Base-by-base conservation (phyloP, 2,888 invertebrate genomes). In the Cordylochernes scorpioides region DNA sequence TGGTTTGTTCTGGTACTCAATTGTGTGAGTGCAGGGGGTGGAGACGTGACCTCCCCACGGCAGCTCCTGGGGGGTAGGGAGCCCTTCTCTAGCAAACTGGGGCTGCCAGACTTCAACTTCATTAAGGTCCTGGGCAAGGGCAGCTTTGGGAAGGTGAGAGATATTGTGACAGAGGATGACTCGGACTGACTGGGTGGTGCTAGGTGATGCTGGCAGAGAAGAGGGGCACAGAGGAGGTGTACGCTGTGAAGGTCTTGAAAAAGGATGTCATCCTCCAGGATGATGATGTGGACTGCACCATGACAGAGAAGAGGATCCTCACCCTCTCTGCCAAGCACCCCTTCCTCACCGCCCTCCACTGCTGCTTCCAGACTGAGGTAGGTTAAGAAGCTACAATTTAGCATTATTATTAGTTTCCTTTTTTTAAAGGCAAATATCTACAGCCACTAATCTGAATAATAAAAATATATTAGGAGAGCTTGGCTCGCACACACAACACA, bases 91-190 rank as follows among this genome's bases (percentile, higher is more conserved):
- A 31, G 30, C 17, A 33, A 25, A 15, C 22, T 38, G 15, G 63
- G 68, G 37, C 61, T 82, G 40, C 66, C 70, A 31, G 86, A 94
- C 60, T 97, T 94, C 58, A 68, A 69, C 52, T 94, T 97, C 58
- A 80, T 94, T 51, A 97, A 97, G 63, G 94, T 97, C 44, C 64
- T 97, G 38, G 94, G 94, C 39, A 97, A 97, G 59, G 94, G 94
- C 29, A 88, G 88, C 50, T 97, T 97, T 57, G 94, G 94, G 34
- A 97, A 63, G 51, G 60, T 59, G 25, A 29, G 35, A 21, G 15
- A 18, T 9, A 25, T 14, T 32, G 12, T 25, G 15, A 12, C 15
- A 10, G 6, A 26, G 15, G n/a, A 10, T 26, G 8, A 12, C 26
- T 9, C 8, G 10, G 9, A 19, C 9, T 22, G 2, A 22, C 12